Evolutionary conservation across 2,888 invertebrate species (phyloP), one percentile per base, ranked within the genome.

Genomic region (Balanococcus diminutus): DNA sequence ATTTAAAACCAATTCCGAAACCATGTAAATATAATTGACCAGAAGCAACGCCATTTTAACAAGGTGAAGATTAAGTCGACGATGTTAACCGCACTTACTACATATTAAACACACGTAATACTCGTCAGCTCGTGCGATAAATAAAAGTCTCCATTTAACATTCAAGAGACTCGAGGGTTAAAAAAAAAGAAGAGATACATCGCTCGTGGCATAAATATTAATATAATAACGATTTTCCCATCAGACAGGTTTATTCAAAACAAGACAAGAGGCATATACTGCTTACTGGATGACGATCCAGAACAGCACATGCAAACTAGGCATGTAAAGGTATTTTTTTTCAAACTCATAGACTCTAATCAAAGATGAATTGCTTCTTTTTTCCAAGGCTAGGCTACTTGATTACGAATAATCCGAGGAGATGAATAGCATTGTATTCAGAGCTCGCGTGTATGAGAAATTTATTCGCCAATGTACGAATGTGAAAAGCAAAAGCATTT

Each of bases 191-290:
- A 51, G 19, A 51, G 19, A 51, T 51, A 19, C 51, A 51, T 19
- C 4, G 51, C 51, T 51, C 51, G n/a, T 51, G 51, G 51, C 61
- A 67, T 67, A 67, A 67, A 67, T 67, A 67, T 67, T 67, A 67
- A 67, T 67, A 67, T 51, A 51, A 51, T 51, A 51, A 51, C 51
- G 28, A 25, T 67, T 67, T 28, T 28, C 61, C n/a, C n/a, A n/a
- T n/a, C 61, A 67, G 61, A 67, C 25, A 28, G 61, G 25, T 67
- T n/a, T 67, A 67, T 67, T 67, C 28, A 1, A 67, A 67, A 56
- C 11, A 42, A 42, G 56, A 56, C 56, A 22, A 56, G 25, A 67
- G 9, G 51, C 51, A n/a, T 51, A 51, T 19, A 51, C 5, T 36
- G 36, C 36, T 36, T 36, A 36, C 4, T 19, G 19, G 19, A 19